Evolutionary conservation across 2,797 vertebrate species (phyloP), one percentile per base, ranked within the genome.

Genomic region (Myripristis murdjan): DNA sequence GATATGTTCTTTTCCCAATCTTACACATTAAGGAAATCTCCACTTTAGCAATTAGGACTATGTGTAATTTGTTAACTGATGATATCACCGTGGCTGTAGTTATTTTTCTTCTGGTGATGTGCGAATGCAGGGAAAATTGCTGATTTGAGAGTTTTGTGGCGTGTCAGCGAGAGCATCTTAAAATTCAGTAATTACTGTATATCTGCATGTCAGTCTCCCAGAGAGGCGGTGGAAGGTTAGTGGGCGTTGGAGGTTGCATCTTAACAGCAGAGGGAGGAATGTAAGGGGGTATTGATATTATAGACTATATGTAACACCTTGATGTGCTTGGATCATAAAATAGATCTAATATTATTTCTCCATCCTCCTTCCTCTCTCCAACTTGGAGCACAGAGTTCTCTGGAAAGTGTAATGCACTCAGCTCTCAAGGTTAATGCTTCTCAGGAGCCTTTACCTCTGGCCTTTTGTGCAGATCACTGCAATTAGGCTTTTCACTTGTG

Each of bases 341-440:
- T 46, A 20, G 58, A 16, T 69, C 57, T 12, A 24, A 59, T 22
- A 51, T 81, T 75, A 74, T 37, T 54, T 62, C 31, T 65, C 12
- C 8, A n/a, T 51, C 76, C 28, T 28, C 6, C 10, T 6, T 53
- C 4, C 73, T 71, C 44, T 46, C 26, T 23, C 16, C 5, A 1
- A 72, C 47, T 49, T 46, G 11, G 60, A 14, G 61, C 51, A 6
- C 23, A 15, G 26, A 51, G 73, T 72, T 79, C 55, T 82, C 26
- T 12, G 52, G 44, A 80, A 84, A 81, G 77, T 74, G 63, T 51
- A 48, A 47, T 26, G 26, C 58, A 20, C 64, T 59, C 49, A 64
- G 83, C 85, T 81, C 73, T 90, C 81, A 89, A 90, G 87, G 87
- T 89, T 91, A 89, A 84, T 87, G 83, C 81, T 73, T 59, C 89